Percentiles rank a stretch among this genome's conserved stretches.
Conservation (phyloP, 2,113 vertebrate species). For the Myocastor coypus region DNA sequence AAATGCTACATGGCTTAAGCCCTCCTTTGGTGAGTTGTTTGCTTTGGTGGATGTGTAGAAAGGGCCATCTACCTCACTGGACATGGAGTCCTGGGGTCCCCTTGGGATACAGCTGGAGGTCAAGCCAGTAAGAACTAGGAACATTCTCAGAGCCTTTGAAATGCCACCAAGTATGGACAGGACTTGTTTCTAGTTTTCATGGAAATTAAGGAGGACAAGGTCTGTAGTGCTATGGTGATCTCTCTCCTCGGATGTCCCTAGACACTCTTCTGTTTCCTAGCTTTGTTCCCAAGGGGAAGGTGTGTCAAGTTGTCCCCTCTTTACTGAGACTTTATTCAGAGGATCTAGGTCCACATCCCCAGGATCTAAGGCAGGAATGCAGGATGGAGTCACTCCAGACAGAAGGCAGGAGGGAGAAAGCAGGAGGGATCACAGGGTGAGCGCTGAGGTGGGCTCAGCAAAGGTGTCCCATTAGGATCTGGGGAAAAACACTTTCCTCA, state of each 20-base stretch:
- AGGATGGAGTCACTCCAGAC: not conserved
- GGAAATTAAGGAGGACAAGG: not conserved
- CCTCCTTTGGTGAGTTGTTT: not conserved
- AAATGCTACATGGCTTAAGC: not conserved
- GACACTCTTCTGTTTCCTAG: not conserved
- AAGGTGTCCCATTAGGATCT: accelerated
- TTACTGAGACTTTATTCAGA: not conserved
- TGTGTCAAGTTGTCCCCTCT: not conserved
- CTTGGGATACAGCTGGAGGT: not conserved
- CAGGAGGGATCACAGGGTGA: not conserved
- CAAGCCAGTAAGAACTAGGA: not conserved
- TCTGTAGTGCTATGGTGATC: not conserved
- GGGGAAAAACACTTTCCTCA: not conserved
- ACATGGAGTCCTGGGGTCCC: not conserved
- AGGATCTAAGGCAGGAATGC: not conserved
- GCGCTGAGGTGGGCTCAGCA: not conserved
- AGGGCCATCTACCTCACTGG: not conserved
- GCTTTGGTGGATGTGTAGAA: not conserved
- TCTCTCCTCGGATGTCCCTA: not conserved
- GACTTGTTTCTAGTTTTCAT: not conserved
- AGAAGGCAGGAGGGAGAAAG: not conserved
- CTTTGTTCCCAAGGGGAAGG: not conserved
- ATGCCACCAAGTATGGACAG: not conserved
- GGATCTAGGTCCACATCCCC: not conserved
- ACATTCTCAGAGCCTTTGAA: not conserved